Conservation (phyloP, 2,797 vertebrate genomes). For the Perodicticus potto region DNA sequence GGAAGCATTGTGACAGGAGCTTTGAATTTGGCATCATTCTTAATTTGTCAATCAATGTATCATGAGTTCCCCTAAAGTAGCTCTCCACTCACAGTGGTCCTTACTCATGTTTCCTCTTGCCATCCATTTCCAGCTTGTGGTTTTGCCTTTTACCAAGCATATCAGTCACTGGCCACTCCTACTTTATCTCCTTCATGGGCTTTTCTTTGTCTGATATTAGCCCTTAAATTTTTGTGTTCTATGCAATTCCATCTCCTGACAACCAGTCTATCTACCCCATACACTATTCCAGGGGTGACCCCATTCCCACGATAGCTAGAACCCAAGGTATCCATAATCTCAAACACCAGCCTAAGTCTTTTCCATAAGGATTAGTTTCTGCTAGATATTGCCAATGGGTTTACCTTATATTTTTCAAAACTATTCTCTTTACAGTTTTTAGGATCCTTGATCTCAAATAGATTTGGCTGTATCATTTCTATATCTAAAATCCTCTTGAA, state of each 20-base stretch:
- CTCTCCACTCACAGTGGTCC: neutral
- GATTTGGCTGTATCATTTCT: neutral
- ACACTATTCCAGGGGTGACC: neutral
- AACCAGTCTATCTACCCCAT: neutral
- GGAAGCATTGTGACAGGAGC: neutral
- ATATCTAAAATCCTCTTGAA: constrained; percentile 18
- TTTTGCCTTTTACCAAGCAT: neutral
- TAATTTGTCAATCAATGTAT: neutral
- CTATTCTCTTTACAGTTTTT: neutral
- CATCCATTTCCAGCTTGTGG: neutral
- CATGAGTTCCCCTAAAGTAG: neutral
- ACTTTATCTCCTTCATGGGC: neutral
- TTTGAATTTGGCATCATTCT: neutral
- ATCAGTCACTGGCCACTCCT: neutral
- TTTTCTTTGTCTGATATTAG: rapidly evolving
- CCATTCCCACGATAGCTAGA: neutral
- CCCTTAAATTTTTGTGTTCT: neutral
- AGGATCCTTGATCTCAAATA: neutral
- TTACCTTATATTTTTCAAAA: neutral
- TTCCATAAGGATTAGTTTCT: neutral
- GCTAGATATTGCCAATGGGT: too few relatives aligned
- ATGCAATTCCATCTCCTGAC: neutral
- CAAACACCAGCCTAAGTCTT: neutral
- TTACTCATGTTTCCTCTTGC: neutral
- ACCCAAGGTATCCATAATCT: neutral